phyloP scores from a whole-genome alignment of 2,113 vertebrate genomes.

The Muntiacus muntjak region DNA sequence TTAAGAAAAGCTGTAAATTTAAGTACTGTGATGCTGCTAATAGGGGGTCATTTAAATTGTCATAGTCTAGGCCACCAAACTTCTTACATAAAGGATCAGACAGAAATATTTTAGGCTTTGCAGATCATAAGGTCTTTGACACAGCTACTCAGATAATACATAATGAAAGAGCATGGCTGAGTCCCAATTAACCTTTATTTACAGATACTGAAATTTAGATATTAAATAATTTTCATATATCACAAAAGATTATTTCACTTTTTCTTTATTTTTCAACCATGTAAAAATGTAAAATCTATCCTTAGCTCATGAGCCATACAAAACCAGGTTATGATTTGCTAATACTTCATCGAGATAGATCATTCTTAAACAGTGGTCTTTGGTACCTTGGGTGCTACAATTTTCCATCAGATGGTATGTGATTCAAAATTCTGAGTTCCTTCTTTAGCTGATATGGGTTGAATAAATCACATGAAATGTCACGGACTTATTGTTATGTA shows the following conservation, averaged over 20 bases:
- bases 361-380: not conserved
- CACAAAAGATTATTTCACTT: not conserved
- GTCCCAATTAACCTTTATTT: not conserved
- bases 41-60: not conserved
- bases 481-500: not conserved
- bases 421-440: not conserved
- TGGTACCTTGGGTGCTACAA: not conserved
- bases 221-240: not conserved
- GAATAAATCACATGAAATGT: not conserved
- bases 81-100: not conserved
- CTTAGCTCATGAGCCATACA: not conserved
- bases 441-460: not conserved
- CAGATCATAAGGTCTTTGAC: not conserved
- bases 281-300: not conserved
- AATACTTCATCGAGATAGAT: not conserved
- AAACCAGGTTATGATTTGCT: not conserved
- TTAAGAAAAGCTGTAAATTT: constrained; percentile 6
- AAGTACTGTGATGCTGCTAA: not conserved
- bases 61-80: not conserved
- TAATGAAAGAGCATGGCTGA: not conserved
- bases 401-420: not conserved
- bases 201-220: not conserved
- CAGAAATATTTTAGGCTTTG: not conserved
- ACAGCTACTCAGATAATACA: not conserved
- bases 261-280: not conserved